Conservation (phyloP, 2,888 invertebrate species). For the Ormia ochracea region DNA sequence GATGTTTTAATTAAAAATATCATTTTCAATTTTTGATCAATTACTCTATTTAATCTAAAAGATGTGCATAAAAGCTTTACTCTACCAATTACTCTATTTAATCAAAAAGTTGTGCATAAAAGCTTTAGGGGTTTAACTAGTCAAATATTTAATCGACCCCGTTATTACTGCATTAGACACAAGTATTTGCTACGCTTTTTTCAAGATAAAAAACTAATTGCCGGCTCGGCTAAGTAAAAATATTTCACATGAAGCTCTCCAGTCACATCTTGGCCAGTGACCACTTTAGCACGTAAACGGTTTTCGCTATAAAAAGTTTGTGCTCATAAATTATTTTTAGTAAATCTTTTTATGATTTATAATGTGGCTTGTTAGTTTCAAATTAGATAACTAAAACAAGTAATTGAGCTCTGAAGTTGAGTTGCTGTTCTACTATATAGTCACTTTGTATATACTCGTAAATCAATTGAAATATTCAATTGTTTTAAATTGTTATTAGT, state of each 20-base stretch:
- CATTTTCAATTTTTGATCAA: neutral
- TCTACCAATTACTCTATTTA: too few species aligned
- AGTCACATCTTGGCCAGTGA: neutral
- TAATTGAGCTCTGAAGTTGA: constrained; percentile 24
- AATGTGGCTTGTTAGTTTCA: constrained; percentile 29
- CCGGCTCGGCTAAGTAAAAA: neutral
- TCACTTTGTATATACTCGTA: neutral
- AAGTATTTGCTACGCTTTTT: neutral
- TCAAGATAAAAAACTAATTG: neutral
- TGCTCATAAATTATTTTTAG: constrained; percentile 19
- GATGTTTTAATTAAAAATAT: neutral
- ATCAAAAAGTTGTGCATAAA: neutral
- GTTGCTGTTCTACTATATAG: neutral
- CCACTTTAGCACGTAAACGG: neutral
- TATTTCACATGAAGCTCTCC: neutral
- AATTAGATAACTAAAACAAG: constrained; percentile 24
- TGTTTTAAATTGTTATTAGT: neutral
- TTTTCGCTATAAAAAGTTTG: neutral
- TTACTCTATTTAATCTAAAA: too few species aligned
- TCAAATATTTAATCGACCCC: neutral
- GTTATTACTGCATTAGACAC: neutral
- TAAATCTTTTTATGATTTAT: constrained; percentile 40
- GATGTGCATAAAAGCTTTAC: neutral
- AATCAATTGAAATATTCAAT: constrained; percentile 27
- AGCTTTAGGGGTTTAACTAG: too few species aligned